These are phyloP conservation scores for Caenorhabditis sp. DNA, from an alignment of 2,888 invertebrate species.

Conservation along the genomic window DNA sequence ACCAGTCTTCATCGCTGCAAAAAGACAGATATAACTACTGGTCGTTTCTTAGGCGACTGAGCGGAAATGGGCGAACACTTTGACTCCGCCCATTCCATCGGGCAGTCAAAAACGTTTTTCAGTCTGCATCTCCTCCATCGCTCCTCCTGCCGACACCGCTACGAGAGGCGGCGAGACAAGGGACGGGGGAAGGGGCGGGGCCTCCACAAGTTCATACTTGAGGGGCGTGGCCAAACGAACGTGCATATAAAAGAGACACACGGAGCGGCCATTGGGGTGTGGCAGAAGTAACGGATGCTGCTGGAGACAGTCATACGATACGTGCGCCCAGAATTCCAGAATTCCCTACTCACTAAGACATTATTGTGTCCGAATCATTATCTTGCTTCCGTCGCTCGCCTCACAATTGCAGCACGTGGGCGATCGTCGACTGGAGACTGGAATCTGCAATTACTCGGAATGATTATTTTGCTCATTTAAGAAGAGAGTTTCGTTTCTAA, in stretches of 20 bases:
- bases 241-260: constrained; percentile 54
- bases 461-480: not conserved
- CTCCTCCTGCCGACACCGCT: constrained; percentile 36
- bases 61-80: not conserved
- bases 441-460: constrained; percentile 9
- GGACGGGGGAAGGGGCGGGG: constrained; percentile 53
- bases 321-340: not conserved
- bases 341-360: constrained; percentile 24
- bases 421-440: constrained; percentile 11
- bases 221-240: constrained; percentile 52
- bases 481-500: constrained; percentile 10
- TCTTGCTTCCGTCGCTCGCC: constrained; percentile 37
- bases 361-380: constrained; percentile 52
- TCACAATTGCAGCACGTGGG: constrained; percentile 29
- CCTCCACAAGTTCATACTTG: constrained; percentile 51
- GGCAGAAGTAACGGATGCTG: constrained; percentile 22
- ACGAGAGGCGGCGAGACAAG: constrained; percentile 53
- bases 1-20: constrained; percentile 55
- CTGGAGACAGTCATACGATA: constrained; percentile 4
- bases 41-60: constrained; percentile 6
- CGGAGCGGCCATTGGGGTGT: constrained; percentile 40
- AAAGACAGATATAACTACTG: too few relatives aligned
- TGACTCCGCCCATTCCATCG: constrained; percentile 38
- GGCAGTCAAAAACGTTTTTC: constrained; percentile 49
- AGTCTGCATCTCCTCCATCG: constrained; percentile 47